phyloP scores from a whole-genome alignment of 1,140 invertebrate genomes.

The Diabrotica undecimpunctata region DNA sequence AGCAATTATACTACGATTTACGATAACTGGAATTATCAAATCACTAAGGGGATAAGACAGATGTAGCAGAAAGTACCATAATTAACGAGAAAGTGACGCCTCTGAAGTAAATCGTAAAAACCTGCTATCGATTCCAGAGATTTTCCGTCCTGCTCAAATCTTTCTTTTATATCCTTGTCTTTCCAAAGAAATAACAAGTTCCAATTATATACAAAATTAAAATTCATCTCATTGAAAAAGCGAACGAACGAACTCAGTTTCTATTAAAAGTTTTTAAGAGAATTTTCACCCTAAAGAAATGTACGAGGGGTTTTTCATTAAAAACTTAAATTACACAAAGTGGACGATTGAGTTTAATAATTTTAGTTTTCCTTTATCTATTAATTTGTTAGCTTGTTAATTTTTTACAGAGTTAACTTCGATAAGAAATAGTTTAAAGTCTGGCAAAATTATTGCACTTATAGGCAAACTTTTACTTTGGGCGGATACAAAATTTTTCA shows the following conservation, averaged over 20 bases:
- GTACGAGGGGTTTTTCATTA: conserved; percentile 34
- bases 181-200: conserved; percentile 39
- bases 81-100: not conserved
- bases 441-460: too few species aligned
- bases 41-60: too few species aligned
- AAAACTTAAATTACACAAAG: conserved; percentile 37
- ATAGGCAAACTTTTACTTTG: too few species aligned
- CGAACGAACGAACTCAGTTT: conserved; percentile 34
- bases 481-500: too few species aligned
- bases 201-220: conserved; percentile 44
- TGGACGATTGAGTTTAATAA: conserved; percentile 31
- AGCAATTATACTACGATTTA: too few species aligned
- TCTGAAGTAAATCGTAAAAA: conserved; percentile 19
- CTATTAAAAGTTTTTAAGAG: conserved; percentile 37
- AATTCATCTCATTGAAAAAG: conserved; percentile 42
- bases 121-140: conserved; percentile 22
- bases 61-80: too few species aligned
- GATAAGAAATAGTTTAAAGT: too few species aligned
- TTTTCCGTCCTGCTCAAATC: conserved; percentile 24
- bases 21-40: too few species aligned
- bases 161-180: conserved; percentile 31
- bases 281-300: conserved; percentile 37
- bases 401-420: too few species aligned
- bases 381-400: not conserved
- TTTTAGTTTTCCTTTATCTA: conserved; percentile 18